phyloP scores from a whole-genome alignment of 1,140 invertebrate genomes.

The Drosophila ananassae region DNA sequence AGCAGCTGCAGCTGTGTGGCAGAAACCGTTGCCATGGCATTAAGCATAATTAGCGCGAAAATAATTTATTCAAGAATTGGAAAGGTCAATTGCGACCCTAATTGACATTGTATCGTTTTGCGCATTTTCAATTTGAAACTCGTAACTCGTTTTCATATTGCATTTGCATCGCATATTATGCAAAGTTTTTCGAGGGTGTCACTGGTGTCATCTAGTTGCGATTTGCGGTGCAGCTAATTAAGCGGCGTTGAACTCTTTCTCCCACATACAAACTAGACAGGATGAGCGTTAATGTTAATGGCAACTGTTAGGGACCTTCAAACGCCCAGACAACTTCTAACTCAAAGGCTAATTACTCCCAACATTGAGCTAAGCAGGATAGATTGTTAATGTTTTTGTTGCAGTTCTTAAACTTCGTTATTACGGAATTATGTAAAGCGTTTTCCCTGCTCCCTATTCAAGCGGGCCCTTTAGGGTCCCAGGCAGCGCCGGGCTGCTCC shows the following conservation, averaged over 20 bases:
- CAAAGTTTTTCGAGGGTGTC: slow-evolving; percentile 20
- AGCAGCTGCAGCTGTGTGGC: slow-evolving; percentile 12
- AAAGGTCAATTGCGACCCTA: slow-evolving; percentile 37
- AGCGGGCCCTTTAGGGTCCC: not conserved
- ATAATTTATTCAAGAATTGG: slow-evolving; percentile 49
- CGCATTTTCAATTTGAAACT: slow-evolving; percentile 23
- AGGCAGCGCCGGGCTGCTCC: not conserved
- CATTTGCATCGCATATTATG: slow-evolving; percentile 23
- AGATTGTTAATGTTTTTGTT: no score
- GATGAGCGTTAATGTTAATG: no score
- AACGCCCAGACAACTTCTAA: no score
- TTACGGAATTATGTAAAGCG: not conserved
- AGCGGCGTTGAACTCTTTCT: slow-evolving; percentile 11
- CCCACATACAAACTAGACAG: slow-evolving; percentile 5
- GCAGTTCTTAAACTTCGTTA: not conserved
- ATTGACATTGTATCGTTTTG: slow-evolving; percentile 27
- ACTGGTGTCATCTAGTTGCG: slow-evolving; percentile 6
- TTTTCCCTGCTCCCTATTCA: not conserved
- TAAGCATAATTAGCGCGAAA: slow-evolving; percentile 39
- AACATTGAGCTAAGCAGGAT: no score
- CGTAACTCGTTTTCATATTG: slow-evolving; percentile 5
- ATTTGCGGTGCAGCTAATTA: slow-evolving; percentile 28
- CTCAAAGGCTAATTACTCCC: no score
- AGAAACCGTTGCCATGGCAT: slow-evolving; percentile 9
- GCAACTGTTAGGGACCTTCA: no score